These are phyloP conservation scores for Eupeodes latifasciatus DNA, from an alignment of 2,888 invertebrate genomes.

Conservation along the genomic window DNA sequence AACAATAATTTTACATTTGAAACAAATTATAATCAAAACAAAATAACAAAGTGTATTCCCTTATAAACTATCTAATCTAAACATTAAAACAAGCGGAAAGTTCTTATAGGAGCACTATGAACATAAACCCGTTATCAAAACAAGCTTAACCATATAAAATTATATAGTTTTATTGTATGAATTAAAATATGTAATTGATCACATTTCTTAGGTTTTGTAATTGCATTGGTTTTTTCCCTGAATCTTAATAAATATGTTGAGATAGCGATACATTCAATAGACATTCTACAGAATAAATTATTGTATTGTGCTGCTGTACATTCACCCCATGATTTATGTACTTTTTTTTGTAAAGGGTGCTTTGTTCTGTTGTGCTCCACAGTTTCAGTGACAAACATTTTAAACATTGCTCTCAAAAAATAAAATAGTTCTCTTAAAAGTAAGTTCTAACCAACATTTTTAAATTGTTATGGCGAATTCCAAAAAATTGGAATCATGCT, in stretches of 20 bases:
- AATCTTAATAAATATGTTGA: too few relatives aligned
- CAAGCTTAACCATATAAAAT: slow-evolving; percentile 15
- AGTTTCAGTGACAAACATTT: too few relatives aligned
- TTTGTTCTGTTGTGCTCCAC: not conserved
- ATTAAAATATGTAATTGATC: slow-evolving; percentile 14
- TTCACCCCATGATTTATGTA: not conserved
- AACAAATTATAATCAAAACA: too few relatives aligned
- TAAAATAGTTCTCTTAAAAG: too few relatives aligned
- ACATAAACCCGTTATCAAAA: slow-evolving; percentile 24
- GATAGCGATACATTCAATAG: too few relatives aligned
- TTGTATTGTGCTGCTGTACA: not conserved
- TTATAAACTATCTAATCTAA: too few relatives aligned
- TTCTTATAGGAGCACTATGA: not conserved
- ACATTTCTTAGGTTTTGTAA: slow-evolving; percentile 3
- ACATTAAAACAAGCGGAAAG: not conserved
- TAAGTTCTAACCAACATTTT: too few relatives aligned
- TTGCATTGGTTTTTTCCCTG: slow-evolving; percentile 9
- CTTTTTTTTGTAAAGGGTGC: not conserved
- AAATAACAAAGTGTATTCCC: slow-evolving; percentile 1
- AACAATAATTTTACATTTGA: not conserved
- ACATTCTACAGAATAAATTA: not conserved
- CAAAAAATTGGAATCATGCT: too few relatives aligned
- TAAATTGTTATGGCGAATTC: too few relatives aligned
- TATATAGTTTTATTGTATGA: slow-evolving; percentile 19
- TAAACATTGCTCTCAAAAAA: too few relatives aligned